Conservation (phyloP, 2,888 invertebrate genomes). For the Apantesis nais region DNA sequence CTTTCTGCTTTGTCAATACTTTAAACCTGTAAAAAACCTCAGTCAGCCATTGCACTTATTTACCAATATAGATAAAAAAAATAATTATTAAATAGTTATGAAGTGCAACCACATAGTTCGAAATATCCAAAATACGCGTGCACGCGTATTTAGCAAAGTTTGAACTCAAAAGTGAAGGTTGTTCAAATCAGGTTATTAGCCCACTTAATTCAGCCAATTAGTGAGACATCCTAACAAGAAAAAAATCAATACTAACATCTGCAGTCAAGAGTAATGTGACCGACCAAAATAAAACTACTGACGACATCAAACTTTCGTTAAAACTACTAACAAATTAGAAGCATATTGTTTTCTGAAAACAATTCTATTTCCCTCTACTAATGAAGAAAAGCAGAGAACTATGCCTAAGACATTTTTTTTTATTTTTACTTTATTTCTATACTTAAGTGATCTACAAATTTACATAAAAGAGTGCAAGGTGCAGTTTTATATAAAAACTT, state of each 20-base stretch:
- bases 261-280: neutral
- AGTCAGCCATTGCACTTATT: neutral
- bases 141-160: neutral
- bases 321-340: neutral
- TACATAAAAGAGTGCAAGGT: conserved; percentile 13
- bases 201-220: neutral
- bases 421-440: neutral
- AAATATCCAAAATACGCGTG: neutral
- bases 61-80: neutral
- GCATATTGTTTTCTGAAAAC: neutral
- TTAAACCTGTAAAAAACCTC: neutral
- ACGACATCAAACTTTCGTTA: neutral
- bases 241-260: neutral
- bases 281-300: neutral
- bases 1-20: neutral
- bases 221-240: neutral
- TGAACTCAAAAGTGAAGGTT: no score
- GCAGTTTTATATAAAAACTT: conserved; percentile 28
- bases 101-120: neutral
- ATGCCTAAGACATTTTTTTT: neutral
- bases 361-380: no score
- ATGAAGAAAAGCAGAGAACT: neutral
- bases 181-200: neutral
- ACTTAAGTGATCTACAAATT: conserved; percentile 7
- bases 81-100: neutral